These are phyloP conservation scores for Podabrus alpinus DNA, from an alignment of 2,888 invertebrate genomes.

Conservation along the genomic window DNA sequence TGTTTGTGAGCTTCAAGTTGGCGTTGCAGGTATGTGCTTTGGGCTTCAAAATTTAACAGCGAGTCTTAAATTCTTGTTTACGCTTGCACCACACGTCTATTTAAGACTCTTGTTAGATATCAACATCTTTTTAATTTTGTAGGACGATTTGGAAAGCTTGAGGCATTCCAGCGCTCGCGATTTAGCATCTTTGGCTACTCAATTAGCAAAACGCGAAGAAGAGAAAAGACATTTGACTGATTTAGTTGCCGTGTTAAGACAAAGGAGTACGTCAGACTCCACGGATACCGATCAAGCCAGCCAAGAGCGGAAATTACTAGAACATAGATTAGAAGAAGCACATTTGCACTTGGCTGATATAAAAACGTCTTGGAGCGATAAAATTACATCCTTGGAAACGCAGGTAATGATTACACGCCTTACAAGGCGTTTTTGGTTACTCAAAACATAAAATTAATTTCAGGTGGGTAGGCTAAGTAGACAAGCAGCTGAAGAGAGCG, in stretches of 20 bases:
- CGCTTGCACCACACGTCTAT: background rate
- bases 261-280: conserved; percentile 53
- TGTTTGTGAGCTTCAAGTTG: conserved; percentile 49
- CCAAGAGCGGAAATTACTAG: conserved; percentile 70
- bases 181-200: conserved; percentile 68
- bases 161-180: conserved; percentile 76
- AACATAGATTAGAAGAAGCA: conserved; percentile 80
- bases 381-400: conserved; percentile 86
- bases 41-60: conserved; percentile 33
- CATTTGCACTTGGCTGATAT: conserved; percentile 86
- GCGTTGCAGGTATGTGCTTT: conserved; percentile 55
- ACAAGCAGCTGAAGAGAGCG: conserved; percentile 83
- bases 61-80: conserved; percentile 25
- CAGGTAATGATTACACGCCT: conserved; percentile 64
- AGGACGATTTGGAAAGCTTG: conserved; percentile 80
- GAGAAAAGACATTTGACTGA: conserved; percentile 73
- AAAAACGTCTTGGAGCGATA: conserved; percentile 90
- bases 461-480: conserved; percentile 78
- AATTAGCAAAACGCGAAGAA: conserved; percentile 75
- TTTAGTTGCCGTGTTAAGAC: conserved; percentile 63
- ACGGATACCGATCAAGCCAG: conserved; percentile 41
- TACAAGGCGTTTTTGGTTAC: background rate
- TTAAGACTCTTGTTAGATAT: conserved; percentile 20
- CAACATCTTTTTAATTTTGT: conserved; percentile 38
- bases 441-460: background rate